Conservation (phyloP, 2,888 invertebrate genomes). For the Acleris sparsana region DNA sequence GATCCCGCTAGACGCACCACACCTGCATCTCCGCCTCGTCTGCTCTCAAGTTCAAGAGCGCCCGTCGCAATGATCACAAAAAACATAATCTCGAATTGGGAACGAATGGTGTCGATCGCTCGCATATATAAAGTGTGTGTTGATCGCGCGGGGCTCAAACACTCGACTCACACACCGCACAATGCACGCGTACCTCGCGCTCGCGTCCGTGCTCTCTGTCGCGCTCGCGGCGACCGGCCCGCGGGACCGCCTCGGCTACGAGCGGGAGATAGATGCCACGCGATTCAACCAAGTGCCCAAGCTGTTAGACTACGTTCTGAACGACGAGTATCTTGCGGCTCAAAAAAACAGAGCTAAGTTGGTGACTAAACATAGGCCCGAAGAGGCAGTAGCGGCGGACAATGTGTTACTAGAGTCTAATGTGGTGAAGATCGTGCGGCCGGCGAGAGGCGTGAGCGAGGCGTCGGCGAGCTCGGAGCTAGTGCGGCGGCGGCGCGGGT, state of each 20-base stretch:
- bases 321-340: constrained; percentile 58
- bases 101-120: constrained; percentile 76
- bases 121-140: constrained; percentile 78
- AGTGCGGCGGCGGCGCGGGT: constrained; percentile 72
- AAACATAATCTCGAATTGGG: constrained; percentile 75
- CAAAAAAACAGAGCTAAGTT: constrained; percentile 73
- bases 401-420: constrained; percentile 77
- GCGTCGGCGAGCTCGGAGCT: constrained; percentile 51
- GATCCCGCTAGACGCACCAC: constrained; percentile 42
- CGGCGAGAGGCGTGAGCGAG: constrained; percentile 43
- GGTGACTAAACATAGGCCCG: constrained; percentile 66
- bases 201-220: constrained; percentile 52
- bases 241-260: constrained; percentile 70
- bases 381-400: constrained; percentile 69
- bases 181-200: constrained; percentile 77
- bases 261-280: constrained; percentile 71
- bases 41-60: constrained; percentile 74
- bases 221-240: constrained; percentile 52
- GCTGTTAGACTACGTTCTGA: constrained; percentile 65
- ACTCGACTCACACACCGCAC: constrained; percentile 68
- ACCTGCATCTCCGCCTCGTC: constrained; percentile 53
- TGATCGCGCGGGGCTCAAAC: constrained; percentile 78
- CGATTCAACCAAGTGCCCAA: constrained; percentile 68
- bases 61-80: constrained; percentile 57
- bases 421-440: constrained; percentile 66